These are phyloP conservation scores for Palaemon carinicauda DNA, from an alignment of 1,140 invertebrate genomes.

Conservation along the genomic window DNA sequence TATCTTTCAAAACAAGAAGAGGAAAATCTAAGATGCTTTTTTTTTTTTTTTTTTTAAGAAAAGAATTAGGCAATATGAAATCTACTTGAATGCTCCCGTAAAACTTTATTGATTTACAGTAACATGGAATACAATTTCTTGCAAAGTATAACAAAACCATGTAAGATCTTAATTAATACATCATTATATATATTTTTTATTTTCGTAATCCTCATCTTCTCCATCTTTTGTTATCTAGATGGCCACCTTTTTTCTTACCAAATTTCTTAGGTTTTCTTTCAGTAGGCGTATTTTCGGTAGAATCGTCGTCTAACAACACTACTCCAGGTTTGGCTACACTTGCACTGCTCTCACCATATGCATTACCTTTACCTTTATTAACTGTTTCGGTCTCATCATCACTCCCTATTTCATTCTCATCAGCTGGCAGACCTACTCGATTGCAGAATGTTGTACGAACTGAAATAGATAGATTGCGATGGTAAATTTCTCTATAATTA, in stretches of 20 bases:
- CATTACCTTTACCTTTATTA: neutral
- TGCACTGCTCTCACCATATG: neutral
- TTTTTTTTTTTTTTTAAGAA: no score
- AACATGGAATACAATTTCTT: no score
- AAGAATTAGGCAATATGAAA: no score
- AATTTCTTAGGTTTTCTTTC: conserved; percentile 11
- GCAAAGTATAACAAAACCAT: no score
- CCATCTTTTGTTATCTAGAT: neutral
- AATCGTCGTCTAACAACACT: neutral
- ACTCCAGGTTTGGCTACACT: neutral
- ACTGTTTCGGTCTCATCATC: neutral
- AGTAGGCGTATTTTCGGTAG: neutral
- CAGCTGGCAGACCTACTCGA: conserved; percentile 38
- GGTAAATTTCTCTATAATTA: neutral
- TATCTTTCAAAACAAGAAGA: no score
- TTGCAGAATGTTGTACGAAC: conserved; percentile 37
- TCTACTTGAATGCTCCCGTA: no score
- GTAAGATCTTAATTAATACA: neutral
- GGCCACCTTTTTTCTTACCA: conserved; percentile 35
- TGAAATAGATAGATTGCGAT: neutral
- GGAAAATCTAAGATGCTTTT: no score
- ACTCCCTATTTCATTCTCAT: conserved; percentile 10
- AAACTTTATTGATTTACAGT: no score
- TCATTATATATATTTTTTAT: neutral
- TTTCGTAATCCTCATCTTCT: neutral